Evolutionary conservation across 2,888 invertebrate genomes (phyloP).

Genomic region (Neuroscelio doddi): DNA sequence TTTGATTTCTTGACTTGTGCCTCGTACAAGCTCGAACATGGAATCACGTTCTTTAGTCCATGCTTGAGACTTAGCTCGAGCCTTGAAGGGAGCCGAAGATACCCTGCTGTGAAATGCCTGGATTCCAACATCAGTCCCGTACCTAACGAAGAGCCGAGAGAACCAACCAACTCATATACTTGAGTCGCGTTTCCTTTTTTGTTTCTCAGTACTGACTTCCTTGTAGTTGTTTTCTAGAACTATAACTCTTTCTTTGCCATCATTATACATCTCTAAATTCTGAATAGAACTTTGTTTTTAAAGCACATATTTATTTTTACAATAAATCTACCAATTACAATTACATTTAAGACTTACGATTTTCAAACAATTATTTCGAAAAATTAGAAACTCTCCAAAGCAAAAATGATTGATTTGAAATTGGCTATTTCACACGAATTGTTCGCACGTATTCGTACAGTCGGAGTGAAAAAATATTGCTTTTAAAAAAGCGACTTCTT

Average conservation of each 20-base stretch:
- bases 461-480: slow-evolving; percentile 15
- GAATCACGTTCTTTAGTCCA: slow-evolving; percentile 24
- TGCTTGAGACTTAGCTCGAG: slow-evolving; percentile 28
- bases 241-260: slow-evolving; percentile 36
- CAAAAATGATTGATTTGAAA: background rate
- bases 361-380: too few species aligned
- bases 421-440: too few species aligned
- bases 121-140: slow-evolving; percentile 67
- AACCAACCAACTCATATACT: slow-evolving; percentile 36
- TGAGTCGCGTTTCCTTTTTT: slow-evolving; percentile 38
- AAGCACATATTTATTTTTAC: too few species aligned
- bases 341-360: too few species aligned
- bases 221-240: slow-evolving; percentile 43
- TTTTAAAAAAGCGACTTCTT: slow-evolving; percentile 40
- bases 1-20: slow-evolving; percentile 22
- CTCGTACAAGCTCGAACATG: slow-evolving; percentile 21
- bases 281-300: slow-evolving; percentile 36
- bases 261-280: slow-evolving; percentile 37
- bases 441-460: background rate
- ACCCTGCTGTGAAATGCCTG: slow-evolving; percentile 67
- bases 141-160: slow-evolving; percentile 65
- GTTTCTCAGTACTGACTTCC: slow-evolving; percentile 38
- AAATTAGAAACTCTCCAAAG: too few species aligned
- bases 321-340: too few species aligned
- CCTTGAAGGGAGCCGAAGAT: slow-evolving; percentile 50